A percentile compares a stretch with the other conserved stretches of the same genome.
These are phyloP conservation scores for Thysanoteuthis rhombus DNA, from an alignment of 2,888 invertebrate species.

Conservation along the genomic window DNA sequence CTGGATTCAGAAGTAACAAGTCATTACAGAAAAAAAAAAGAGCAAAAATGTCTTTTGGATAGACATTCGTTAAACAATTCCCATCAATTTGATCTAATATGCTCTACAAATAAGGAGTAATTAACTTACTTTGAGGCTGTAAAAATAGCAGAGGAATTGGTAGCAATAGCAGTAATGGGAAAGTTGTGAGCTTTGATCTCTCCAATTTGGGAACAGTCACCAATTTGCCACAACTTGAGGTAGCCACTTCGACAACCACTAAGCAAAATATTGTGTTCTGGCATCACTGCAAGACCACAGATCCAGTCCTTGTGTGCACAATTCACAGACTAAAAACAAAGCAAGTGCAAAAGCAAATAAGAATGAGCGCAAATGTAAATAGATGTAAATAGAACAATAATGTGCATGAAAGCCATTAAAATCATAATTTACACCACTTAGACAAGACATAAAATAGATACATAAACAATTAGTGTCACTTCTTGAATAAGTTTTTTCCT, in stretches of 20 bases:
- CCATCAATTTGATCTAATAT: background rate
- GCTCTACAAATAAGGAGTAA: background rate
- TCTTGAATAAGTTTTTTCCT: too few relatives aligned
- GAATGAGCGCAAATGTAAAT: background rate
- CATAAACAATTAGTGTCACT: too few relatives aligned
- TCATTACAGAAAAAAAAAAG: too few relatives aligned
- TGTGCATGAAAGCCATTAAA: too few relatives aligned
- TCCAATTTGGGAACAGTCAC: constrained; percentile 75
- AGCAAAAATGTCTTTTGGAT: too few relatives aligned
- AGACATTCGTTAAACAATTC: too few relatives aligned
- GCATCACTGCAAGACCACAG: constrained; percentile 77
- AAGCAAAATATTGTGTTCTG: constrained; percentile 72
- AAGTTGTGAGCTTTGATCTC: constrained; percentile 77
- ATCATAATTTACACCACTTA: too few relatives aligned
- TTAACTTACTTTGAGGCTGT: constrained; percentile 83
- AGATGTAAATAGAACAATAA: too few relatives aligned
- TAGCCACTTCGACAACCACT: constrained; percentile 82
- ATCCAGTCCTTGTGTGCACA: constrained; percentile 90
- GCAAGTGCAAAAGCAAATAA: constrained; percentile 13
- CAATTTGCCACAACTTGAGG: constrained; percentile 79
- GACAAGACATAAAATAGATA: too few relatives aligned
- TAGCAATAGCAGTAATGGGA: constrained; percentile 77
- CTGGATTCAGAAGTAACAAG: too few relatives aligned
- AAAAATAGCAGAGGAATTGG: constrained; percentile 76
- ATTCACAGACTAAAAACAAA: constrained; percentile 74